A percentile compares a stretch with the other conserved stretches of the same genome.
Evolutionary conservation across 2,797 vertebrate species (phyloP).

Genomic region (Melopsittacus undulatus): DNA sequence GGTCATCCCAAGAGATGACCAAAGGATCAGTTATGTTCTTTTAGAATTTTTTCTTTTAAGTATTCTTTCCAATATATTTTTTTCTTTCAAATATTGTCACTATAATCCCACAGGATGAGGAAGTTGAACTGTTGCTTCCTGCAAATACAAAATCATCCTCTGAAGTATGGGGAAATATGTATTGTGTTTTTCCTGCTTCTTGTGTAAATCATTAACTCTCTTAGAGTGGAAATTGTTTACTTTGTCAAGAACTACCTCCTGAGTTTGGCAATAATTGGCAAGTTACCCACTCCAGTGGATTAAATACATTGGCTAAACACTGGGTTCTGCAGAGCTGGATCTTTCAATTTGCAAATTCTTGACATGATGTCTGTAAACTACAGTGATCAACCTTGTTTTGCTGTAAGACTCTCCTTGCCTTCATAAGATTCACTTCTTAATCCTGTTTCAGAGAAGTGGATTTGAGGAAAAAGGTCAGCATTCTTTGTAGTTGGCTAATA

Average conservation of each 20-base stretch:
- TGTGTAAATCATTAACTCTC: neutral
- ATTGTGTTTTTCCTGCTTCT: neutral
- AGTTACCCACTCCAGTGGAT: neutral
- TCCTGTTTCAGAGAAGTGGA: neutral
- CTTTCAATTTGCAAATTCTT: neutral
- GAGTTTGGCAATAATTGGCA: conserved; percentile 51
- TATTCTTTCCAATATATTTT: neutral
- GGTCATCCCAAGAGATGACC: neutral
- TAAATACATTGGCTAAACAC: neutral
- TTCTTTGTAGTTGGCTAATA: neutral
- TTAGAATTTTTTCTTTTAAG: neutral
- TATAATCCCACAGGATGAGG: neutral
- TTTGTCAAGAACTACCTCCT: conserved; percentile 59
- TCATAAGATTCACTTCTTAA: neutral
- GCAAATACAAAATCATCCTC: neutral
- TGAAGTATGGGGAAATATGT: neutral
- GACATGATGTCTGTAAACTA: neutral
- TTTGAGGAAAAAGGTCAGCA: neutral
- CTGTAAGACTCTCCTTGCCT: neutral
- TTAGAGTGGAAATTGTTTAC: neutral
- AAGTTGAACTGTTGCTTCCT: neutral
- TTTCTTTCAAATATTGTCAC: neutral
- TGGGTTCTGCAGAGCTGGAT: neutral
- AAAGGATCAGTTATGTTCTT: neutral
- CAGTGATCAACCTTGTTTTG: neutral